Percentiles rank a stretch among this genome's conserved stretches.
These are phyloP conservation scores for Xylota segnis DNA, from an alignment of 2,888 invertebrate genomes.

Conservation along the genomic window DNA sequence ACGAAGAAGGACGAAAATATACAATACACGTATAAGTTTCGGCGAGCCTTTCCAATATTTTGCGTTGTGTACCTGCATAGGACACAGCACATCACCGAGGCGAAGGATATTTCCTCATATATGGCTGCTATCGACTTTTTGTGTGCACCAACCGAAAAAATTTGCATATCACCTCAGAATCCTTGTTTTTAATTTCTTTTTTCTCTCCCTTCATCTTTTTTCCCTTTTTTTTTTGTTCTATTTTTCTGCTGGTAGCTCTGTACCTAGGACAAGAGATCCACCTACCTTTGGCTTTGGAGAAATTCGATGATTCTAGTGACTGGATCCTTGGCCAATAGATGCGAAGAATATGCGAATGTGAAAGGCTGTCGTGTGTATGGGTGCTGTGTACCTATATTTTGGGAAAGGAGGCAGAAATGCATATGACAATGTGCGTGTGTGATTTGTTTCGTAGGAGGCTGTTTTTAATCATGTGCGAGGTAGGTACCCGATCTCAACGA, in stretches of 20 bases:
- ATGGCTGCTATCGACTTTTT: conserved; percentile 67
- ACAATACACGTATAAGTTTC: conserved; percentile 70
- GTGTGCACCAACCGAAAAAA: conserved; percentile 75
- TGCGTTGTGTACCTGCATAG: conserved; percentile 71
- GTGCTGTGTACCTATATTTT: conserved; percentile 38
- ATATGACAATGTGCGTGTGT: conserved; percentile 64
- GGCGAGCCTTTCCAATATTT: conserved; percentile 74
- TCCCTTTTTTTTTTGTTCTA: conserved; percentile 40
- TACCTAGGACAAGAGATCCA: conserved; percentile 73
- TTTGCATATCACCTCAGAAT: conserved; percentile 76
- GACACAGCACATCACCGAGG: conserved; percentile 51
- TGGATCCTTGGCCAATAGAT: conserved; percentile 75
- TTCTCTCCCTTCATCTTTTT: conserved; percentile 48
- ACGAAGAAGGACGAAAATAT: conserved; percentile 67
- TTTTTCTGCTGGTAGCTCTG: conserved; percentile 48
- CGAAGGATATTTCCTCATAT: conserved; percentile 74
- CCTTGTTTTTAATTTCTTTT: conserved; percentile 73
- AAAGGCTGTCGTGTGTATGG: conserved; percentile 34
- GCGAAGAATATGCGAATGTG: conserved; percentile 75
- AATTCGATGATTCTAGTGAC: conserved; percentile 70
- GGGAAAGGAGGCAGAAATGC: conserved; percentile 49
- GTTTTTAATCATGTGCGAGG: conserved; percentile 36
- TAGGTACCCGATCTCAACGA: conserved; percentile 9
- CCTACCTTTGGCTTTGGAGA: conserved; percentile 74
- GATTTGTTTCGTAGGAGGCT: conserved; percentile 24